Conservation (phyloP, 2,113 vertebrate species). For the Etheostoma cragini region DNA sequence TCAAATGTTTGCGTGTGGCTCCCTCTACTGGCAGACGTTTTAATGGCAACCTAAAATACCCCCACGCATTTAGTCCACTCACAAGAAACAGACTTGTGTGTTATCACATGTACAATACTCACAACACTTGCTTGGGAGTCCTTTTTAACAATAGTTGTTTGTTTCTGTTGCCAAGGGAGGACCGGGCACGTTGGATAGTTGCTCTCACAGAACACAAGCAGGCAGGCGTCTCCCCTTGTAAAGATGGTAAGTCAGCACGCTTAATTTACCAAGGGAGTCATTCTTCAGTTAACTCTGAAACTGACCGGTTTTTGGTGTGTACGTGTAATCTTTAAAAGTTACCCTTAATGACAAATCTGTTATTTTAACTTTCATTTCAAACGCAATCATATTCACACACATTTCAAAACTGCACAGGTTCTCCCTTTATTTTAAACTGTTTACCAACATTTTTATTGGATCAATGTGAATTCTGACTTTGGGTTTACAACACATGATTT, state of each 20-base stretch:
- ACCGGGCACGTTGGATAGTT: conserved; percentile 91
- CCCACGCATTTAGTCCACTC: background rate
- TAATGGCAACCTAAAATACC: background rate
- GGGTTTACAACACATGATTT: background rate
- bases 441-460: background rate
- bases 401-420: background rate
- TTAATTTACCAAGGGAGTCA: conserved; percentile 5
- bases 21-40: conserved; percentile 68
- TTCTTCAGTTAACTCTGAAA: background rate
- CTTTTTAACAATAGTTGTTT: background rate
- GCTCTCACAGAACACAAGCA: conserved; percentile 85
- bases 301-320: background rate
- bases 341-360: background rate
- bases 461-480: background rate
- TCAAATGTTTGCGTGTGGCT: conserved; percentile 38
- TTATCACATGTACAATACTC: background rate
- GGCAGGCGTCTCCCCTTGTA: conserved; percentile 64
- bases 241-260: conserved; percentile 82
- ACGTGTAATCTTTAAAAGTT: background rate
- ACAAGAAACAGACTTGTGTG: background rate
- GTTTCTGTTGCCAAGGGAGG: conserved; percentile 83
- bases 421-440: background rate
- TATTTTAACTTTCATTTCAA: conserved; percentile 11
- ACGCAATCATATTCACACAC: background rate
- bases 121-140: background rate